Percentiles rank a stretch among this genome's conserved stretches.
phyloP scores from a whole-genome alignment of 2,888 invertebrate species.

The Monoplex corrugatus region DNA sequence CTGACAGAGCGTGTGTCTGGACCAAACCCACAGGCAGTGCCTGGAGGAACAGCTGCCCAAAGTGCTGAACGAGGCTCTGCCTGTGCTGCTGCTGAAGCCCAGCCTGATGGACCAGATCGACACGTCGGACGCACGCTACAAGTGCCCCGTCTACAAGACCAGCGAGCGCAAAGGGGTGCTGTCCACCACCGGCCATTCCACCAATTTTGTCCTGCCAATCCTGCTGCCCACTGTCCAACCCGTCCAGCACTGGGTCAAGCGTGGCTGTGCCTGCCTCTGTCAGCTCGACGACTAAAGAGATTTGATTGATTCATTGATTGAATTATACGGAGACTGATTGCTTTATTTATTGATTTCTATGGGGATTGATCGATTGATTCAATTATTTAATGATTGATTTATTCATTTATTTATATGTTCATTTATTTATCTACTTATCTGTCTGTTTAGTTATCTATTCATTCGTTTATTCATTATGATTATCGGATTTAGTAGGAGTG shows the following conservation, averaged over 20 bases:
- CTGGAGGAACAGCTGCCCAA: slow-evolving; percentile 92
- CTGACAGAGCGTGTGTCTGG: no score
- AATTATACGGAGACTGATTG: no score
- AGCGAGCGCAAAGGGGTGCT: slow-evolving; percentile 86
- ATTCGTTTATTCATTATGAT: no score
- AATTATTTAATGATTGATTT: no score
- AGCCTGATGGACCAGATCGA: slow-evolving; percentile 82
- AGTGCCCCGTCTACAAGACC: slow-evolving; percentile 83
- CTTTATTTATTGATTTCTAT: no score
- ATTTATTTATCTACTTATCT: no score
- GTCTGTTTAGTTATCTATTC: no score
- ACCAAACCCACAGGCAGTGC: slow-evolving; percentile 69
- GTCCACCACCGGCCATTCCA: slow-evolving; percentile 92
- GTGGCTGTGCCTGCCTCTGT: slow-evolving; percentile 90
- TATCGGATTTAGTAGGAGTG: no score
- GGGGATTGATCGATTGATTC: no score
- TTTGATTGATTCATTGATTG: no score
- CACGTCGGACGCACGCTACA: slow-evolving; percentile 74
- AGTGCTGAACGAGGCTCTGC: slow-evolving; percentile 90
- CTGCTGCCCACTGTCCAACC: slow-evolving; percentile 86
- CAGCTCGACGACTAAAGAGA: slow-evolving; percentile 87
- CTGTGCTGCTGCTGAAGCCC: slow-evolving; percentile 91
- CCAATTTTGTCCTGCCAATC: slow-evolving; percentile 91
- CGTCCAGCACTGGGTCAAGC: slow-evolving; percentile 90
- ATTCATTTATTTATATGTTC: no score